Conservation (phyloP, 2,888 invertebrate species). For the Ectemnius lituratus region DNA sequence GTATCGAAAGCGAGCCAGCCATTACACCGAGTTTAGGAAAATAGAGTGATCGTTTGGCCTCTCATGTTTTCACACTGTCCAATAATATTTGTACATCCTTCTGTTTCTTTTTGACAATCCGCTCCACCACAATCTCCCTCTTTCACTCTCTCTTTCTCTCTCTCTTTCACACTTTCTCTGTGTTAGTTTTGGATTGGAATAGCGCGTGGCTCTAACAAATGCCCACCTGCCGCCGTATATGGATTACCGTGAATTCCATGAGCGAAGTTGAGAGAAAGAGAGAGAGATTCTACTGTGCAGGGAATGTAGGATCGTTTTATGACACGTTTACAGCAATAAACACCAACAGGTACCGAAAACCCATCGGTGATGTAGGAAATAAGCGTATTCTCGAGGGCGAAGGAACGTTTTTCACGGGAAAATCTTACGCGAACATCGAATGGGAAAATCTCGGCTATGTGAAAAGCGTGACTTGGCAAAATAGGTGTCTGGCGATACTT, state of each 20-base stretch:
- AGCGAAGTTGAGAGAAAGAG: not conserved
- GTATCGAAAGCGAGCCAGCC: not conserved
- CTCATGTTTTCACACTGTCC: not conserved
- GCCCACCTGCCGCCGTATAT: not conserved
- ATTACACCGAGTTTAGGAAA: conserved; percentile 9
- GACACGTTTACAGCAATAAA: conserved; percentile 26
- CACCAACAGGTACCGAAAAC: conserved; percentile 17
- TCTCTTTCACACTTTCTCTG: too few relatives aligned
- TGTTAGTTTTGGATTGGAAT: not conserved
- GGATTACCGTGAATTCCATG: not conserved
- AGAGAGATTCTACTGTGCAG: too few relatives aligned
- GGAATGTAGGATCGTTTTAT: conserved; percentile 4
- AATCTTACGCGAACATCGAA: not conserved
- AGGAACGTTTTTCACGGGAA: conserved; percentile 16
- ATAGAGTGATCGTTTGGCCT: not conserved
- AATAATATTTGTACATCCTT: not conserved
- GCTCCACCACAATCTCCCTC: too few relatives aligned
- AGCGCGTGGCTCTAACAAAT: conserved; percentile 8
- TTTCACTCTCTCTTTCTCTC: too few relatives aligned
- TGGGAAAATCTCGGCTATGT: too few relatives aligned
- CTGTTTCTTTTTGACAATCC: not conserved
- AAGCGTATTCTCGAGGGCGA: not conserved
- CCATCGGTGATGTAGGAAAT: conserved; percentile 8
- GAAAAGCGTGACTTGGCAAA: too few relatives aligned
- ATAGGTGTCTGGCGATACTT: too few relatives aligned